Conservation (phyloP, 2,113 vertebrate species). For the Hippolais icterina region DNA sequence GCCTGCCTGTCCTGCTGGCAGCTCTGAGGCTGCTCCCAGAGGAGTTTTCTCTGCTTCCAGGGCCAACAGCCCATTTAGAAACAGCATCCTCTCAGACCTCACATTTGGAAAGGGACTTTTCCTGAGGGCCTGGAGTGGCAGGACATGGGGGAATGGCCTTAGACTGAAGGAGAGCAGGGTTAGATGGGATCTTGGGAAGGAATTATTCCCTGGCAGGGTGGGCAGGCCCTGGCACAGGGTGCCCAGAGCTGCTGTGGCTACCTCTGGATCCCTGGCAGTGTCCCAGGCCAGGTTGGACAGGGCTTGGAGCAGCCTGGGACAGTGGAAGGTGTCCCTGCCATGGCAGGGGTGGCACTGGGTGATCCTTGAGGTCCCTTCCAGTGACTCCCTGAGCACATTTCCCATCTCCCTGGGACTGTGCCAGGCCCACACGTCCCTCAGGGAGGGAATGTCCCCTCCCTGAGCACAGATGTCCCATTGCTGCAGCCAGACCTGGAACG, state of each 20-base stretch:
- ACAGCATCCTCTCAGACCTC: background rate
- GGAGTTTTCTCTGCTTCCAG: background rate
- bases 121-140: background rate
- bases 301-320: background rate
- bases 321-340: background rate
- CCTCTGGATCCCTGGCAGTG: background rate
- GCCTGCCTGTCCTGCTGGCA: background rate
- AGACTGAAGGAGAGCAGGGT: background rate
- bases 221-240: too few relatives aligned
- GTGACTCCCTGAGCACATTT: background rate
- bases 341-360: background rate
- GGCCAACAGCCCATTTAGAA: background rate
- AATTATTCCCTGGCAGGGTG: too few relatives aligned
- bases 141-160: background rate
- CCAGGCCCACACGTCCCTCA: background rate
- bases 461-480: background rate
- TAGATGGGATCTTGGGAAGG: background rate
- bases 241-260: background rate
- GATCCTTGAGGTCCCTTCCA: background rate
- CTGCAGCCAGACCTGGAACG: background rate
- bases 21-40: background rate
- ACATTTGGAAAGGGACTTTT: background rate
- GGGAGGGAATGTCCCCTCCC: background rate
- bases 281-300: background rate
- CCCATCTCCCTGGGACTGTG: background rate